A percentile compares a stretch with the other conserved stretches of the same genome.
Evolutionary conservation across 2,113 vertebrate species (phyloP).

Genomic region (Melanerpes formicivorus): DNA sequence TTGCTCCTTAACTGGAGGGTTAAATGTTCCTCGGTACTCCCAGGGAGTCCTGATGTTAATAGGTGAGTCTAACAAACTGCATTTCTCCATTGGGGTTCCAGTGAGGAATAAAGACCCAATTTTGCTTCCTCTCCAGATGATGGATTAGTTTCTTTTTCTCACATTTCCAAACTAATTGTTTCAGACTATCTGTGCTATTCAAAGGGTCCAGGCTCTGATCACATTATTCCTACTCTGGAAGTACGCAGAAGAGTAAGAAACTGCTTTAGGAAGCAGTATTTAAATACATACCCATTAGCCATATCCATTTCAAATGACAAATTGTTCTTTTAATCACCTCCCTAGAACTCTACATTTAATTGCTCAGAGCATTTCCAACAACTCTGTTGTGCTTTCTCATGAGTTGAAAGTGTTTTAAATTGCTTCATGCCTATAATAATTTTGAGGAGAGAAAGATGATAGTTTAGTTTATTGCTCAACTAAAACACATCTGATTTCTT

Average conservation of each 20-base stretch:
- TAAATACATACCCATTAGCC: constrained; percentile 59
- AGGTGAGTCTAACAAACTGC: neutral
- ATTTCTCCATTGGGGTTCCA: neutral
- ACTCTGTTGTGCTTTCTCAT: constrained; percentile 36
- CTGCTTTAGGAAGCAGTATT: constrained; percentile 62
- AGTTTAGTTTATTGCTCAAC: constrained; percentile 5
- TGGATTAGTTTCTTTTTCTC: neutral
- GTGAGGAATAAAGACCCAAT: neutral
- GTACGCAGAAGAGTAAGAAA: constrained; percentile 16
- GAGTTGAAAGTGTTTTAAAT: constrained; percentile 52
- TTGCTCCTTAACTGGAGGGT: neutral
- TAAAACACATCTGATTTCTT: constrained; percentile 22
- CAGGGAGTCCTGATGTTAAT: neutral
- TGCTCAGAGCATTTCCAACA: constrained; percentile 58
- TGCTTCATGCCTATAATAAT: constrained; percentile 48
- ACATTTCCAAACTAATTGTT: constrained; percentile 43
- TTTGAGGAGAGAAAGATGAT: constrained; percentile 32
- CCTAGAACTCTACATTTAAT: constrained; percentile 57
- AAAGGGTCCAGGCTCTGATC: neutral
- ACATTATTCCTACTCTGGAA: neutral
- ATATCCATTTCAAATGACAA: constrained; percentile 65
- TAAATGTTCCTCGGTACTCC: neutral
- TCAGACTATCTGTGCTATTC: neutral
- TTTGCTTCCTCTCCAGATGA: neutral
- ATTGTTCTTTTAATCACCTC: constrained; percentile 65